Conservation (phyloP, 2,113 vertebrate species). For the Hippoglossus stenolepis region DNA sequence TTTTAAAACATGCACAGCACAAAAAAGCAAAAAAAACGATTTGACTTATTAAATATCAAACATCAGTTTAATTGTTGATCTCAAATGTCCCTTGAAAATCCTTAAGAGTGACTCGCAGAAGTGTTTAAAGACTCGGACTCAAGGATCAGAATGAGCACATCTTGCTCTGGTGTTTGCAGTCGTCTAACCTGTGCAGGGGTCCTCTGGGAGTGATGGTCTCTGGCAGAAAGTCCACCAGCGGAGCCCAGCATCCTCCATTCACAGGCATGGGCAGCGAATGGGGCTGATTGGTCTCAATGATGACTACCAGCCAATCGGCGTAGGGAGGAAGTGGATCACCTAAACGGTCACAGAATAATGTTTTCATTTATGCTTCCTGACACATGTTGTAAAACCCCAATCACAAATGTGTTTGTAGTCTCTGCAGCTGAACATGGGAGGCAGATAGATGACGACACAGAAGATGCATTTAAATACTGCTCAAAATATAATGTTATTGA, state of each 20-base stretch:
- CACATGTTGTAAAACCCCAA: too few species aligned
- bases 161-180: not conserved
- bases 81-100: too few species aligned
- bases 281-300: conserved; percentile 91
- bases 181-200: conserved; percentile 92
- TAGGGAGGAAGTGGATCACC: conserved; percentile 94
- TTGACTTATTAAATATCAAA: too few species aligned
- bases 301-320: conserved; percentile 91
- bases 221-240: conserved; percentile 94
- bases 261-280: conserved; percentile 95
- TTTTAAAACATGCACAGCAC: not conserved
- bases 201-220: conserved; percentile 94
- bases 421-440: not conserved
- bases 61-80: too few species aligned
- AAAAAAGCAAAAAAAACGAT: too few species aligned
- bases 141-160: not conserved
- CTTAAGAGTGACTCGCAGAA: too few species aligned
- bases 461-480: not conserved
- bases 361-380: not conserved
- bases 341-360: conserved; percentile 50
- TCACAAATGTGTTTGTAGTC: not conserved
- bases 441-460: not conserved
- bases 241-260: conserved; percentile 96
- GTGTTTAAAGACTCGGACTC: not conserved
- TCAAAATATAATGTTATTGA: not conserved